These are phyloP conservation scores for Spea multiplicata DNA, from an alignment of 2,113 vertebrate species.

Conservation along the genomic window DNA sequence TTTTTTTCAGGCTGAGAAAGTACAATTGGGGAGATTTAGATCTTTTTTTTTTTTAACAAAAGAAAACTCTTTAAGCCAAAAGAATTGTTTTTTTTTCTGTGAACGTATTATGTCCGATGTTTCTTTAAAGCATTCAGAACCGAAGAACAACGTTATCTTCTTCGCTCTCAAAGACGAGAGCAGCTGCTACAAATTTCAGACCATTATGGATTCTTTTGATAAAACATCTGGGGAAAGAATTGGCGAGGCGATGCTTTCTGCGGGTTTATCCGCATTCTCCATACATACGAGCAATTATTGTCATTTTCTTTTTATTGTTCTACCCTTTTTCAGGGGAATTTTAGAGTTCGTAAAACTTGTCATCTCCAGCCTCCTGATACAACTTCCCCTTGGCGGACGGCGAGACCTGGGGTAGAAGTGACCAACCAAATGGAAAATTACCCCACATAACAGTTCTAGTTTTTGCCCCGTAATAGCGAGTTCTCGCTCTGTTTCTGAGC, in stretches of 20 bases:
- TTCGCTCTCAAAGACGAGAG: neutral
- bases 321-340: slow-evolving; percentile 7
- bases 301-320: slow-evolving; percentile 17
- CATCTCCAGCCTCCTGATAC: neutral
- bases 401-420: neutral
- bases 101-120: neutral
- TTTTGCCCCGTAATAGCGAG: too few species aligned
- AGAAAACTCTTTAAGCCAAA: neutral
- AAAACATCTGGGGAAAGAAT: slow-evolving; percentile 26
- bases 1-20: neutral
- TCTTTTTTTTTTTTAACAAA: neutral
- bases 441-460: too few species aligned
- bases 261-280: neutral
- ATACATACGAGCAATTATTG: slow-evolving; percentile 8
- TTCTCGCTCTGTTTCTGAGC: too few species aligned
- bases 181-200: slow-evolving; percentile 18
- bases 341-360: slow-evolving; percentile 2
- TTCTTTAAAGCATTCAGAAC: neutral
- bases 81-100: slow-evolving; percentile 6
- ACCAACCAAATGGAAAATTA: too few species aligned
- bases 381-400: neutral
- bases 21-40: neutral
- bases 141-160: neutral
- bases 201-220: slow-evolving; percentile 34
- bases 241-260: neutral